Evolutionary conservation across 2,888 invertebrate species (phyloP).

Genomic region (Pheosia gnoma): DNA sequence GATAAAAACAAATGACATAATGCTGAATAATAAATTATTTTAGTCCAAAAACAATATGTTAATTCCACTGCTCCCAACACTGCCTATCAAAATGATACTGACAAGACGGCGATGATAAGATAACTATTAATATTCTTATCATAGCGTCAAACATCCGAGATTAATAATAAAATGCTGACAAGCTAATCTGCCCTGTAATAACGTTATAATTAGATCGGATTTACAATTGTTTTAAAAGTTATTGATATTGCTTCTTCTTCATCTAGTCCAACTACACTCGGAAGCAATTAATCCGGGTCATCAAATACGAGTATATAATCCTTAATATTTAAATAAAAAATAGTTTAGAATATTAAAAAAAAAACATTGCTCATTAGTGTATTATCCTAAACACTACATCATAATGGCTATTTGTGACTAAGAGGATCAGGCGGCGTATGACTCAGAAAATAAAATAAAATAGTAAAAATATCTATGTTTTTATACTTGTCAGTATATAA

Average conservation of each 20-base stretch:
- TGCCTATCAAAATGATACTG: neutral
- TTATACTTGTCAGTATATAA: no score
- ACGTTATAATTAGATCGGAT: neutral
- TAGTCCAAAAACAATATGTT: neutral
- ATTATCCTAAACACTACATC: no score
- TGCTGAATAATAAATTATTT: neutral
- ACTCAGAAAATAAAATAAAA: no score
- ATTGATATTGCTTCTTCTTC: neutral
- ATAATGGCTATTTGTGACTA: no score
- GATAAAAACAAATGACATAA: neutral
- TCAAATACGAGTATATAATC: no score
- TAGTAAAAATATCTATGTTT: no score
- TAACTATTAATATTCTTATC: constrained; percentile 3
- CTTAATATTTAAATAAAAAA: no score
- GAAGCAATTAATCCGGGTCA: no score
- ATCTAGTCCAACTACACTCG: no score
- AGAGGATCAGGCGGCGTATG: no score
- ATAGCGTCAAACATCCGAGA: neutral
- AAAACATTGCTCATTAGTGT: no score
- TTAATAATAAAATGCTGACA: neutral
- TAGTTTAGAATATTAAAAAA: no score
- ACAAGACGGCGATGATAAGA: neutral
- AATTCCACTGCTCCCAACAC: neutral
- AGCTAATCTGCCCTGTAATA: neutral
- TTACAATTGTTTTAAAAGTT: neutral